Evolutionary conservation across 2,888 invertebrate genomes (phyloP).

Genomic region (Microchrysa polita): DNA sequence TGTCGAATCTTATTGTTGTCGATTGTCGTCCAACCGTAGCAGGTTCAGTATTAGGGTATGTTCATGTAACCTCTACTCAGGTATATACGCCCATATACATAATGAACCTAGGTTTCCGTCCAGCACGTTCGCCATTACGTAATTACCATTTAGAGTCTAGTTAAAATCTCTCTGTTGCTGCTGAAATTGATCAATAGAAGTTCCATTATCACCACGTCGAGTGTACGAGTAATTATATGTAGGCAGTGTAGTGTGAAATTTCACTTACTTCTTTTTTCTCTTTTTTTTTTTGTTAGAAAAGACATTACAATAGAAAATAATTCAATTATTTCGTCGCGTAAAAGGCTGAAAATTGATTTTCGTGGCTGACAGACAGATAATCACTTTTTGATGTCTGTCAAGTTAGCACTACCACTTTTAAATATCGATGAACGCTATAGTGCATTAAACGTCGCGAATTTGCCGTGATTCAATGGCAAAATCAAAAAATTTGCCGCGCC

Average conservation of each 20-base stretch:
- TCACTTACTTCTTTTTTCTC: slow-evolving; percentile 15
- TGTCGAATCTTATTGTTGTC: slow-evolving; percentile 1
- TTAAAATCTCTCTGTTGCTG: slow-evolving; percentile 18
- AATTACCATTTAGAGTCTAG: slow-evolving; percentile 46
- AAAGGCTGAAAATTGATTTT: slow-evolving; percentile 42
- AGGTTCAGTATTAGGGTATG: slow-evolving; percentile 12
- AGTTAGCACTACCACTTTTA: too few relatives aligned
- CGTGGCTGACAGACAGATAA: slow-evolving; percentile 16
- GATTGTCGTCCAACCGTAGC: neutral
- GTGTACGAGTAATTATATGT: too few relatives aligned
- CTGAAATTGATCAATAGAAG: slow-evolving; percentile 36
- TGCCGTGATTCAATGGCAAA: too few relatives aligned
- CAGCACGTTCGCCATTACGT: slow-evolving; percentile 43
- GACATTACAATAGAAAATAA: slow-evolving; percentile 48
- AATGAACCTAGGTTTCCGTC: neutral
- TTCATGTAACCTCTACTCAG: neutral
- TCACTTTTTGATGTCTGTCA: too few relatives aligned
- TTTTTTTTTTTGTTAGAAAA: slow-evolving; percentile 28
- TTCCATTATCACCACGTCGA: neutral
- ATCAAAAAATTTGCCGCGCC: too few relatives aligned
- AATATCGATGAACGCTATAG: too few relatives aligned
- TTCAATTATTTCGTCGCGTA: slow-evolving; percentile 47
- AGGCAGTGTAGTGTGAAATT: slow-evolving; percentile 42
- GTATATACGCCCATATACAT: neutral
- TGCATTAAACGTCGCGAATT: too few relatives aligned